A percentile compares a stretch with the other conserved stretches of the same genome.
Conservation (phyloP, 2,888 invertebrate species). For the Pachycephus smyrnensis region DNA sequence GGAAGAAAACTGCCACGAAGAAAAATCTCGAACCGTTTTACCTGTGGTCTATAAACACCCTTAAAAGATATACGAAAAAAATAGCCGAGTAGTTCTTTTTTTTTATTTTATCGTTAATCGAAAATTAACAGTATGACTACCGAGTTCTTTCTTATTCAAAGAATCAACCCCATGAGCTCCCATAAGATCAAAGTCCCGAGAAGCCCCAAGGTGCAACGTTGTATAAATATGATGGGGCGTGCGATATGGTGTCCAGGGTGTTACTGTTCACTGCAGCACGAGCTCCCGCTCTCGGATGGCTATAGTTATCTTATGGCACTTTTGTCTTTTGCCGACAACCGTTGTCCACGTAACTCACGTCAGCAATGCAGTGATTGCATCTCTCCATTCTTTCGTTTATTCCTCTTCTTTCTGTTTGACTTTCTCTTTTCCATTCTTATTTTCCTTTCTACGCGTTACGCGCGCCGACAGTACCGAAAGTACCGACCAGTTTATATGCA, state of each 20-base stretch:
- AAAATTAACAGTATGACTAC: not conserved
- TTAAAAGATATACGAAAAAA: not conserved
- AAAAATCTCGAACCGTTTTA: not conserved
- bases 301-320: constrained; percentile 23
- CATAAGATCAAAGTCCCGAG: constrained; percentile 34
- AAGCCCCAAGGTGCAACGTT: constrained; percentile 41
- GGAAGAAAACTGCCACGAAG: not conserved
- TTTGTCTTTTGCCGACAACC: constrained; percentile 49
- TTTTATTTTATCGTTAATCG: not conserved
- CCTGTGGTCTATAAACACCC: not conserved
- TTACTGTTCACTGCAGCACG: constrained; percentile 41
- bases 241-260: constrained; percentile 48
- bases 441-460: not conserved
- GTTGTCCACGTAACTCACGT: constrained; percentile 58
- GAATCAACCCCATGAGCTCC: constrained; percentile 21
- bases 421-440: constrained; percentile 10
- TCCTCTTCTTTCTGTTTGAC: constrained; percentile 10
- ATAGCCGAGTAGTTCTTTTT: not conserved
- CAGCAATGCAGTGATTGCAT: constrained; percentile 51
- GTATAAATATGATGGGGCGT: constrained; percentile 52
- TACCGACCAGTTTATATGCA: not conserved
- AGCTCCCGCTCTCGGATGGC: constrained; percentile 26
- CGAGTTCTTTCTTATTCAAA: not conserved
- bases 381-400: constrained; percentile 39
- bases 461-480: constrained; percentile 9